A percentile compares a stretch with the other conserved stretches of the same genome.
Conservation (phyloP, 1,140 invertebrate species). For the Lanistes nyassanus region DNA sequence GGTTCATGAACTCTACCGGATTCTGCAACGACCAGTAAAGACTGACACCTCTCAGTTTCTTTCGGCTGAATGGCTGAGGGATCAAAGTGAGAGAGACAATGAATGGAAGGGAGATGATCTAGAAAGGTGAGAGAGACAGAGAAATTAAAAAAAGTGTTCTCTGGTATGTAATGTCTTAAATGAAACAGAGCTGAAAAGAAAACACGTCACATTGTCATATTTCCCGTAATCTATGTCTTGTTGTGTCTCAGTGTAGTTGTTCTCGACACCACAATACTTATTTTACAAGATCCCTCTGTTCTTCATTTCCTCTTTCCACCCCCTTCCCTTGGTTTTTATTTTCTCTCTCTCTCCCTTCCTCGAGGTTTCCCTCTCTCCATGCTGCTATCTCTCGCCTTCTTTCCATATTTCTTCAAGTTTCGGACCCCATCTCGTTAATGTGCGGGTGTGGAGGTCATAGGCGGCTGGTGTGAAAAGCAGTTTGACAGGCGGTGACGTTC, state of each 20-base stretch:
- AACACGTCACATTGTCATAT: too few relatives aligned
- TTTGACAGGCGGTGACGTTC: too few relatives aligned
- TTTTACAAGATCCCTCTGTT: not conserved
- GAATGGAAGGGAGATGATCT: not conserved
- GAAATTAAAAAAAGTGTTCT: too few relatives aligned
- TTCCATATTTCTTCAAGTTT: not conserved
- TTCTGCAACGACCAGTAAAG: too few relatives aligned
- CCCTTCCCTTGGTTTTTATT: not conserved
- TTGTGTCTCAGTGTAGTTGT: too few relatives aligned
- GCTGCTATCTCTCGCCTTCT: not conserved
- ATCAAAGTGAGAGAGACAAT: not conserved
- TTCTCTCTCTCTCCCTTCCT: not conserved
- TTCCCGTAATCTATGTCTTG: too few relatives aligned
- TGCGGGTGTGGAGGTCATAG: too few relatives aligned
- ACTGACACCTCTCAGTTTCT: too few relatives aligned
- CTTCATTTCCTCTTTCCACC: not conserved
- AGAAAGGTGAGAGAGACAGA: not conserved
- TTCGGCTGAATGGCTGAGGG: not conserved
- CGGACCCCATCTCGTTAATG: not conserved
- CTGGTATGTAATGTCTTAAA: too few relatives aligned
- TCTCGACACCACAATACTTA: not conserved
- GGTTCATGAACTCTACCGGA: too few relatives aligned
- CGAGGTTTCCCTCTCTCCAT: not conserved
- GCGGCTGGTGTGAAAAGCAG: too few relatives aligned
- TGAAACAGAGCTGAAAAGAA: too few relatives aligned